These are phyloP conservation scores for Crocidura indochinensis DNA, from an alignment of 2,797 vertebrate genomes.

Conservation along the genomic window DNA sequence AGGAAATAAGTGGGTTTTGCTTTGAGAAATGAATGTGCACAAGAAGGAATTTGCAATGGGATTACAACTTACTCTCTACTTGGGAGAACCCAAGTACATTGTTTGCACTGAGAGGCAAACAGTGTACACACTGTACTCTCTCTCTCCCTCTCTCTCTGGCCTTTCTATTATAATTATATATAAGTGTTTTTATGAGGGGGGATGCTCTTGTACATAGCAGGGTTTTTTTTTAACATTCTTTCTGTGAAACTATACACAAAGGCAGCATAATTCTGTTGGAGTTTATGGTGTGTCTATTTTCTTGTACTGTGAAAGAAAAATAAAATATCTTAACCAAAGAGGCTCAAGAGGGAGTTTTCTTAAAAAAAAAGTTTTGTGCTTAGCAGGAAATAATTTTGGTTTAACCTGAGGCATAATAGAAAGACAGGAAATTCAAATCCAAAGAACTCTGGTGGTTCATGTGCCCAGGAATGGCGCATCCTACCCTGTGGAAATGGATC, in stretches of 20 bases:
- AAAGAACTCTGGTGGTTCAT: neutral
- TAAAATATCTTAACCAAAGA: neutral
- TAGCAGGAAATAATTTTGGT: constrained; percentile 63
- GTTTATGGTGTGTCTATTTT: neutral
- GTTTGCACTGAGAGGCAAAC: too few species aligned
- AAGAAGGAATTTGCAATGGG: too few species aligned
- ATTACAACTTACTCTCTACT: too few species aligned
- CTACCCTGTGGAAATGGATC: neutral
- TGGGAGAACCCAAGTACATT: too few species aligned
- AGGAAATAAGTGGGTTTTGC: neutral
- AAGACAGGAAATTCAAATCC: neutral
- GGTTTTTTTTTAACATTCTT: neutral
- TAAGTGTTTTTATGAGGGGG: neutral
- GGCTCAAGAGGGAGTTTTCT: neutral
- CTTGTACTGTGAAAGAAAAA: neutral
- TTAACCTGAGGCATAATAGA: constrained; percentile 64
- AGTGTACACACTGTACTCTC: too few species aligned
- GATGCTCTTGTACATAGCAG: neutral
- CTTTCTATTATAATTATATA: neutral
- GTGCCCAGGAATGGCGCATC: too few species aligned
- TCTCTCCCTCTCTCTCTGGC: too few species aligned
- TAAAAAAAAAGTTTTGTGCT: neutral
- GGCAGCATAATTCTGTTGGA: neutral
- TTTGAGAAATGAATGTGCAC: neutral
- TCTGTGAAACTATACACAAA: neutral